Conservation (phyloP, 2,888 invertebrate genomes). For the Aricia artaxerxes region DNA sequence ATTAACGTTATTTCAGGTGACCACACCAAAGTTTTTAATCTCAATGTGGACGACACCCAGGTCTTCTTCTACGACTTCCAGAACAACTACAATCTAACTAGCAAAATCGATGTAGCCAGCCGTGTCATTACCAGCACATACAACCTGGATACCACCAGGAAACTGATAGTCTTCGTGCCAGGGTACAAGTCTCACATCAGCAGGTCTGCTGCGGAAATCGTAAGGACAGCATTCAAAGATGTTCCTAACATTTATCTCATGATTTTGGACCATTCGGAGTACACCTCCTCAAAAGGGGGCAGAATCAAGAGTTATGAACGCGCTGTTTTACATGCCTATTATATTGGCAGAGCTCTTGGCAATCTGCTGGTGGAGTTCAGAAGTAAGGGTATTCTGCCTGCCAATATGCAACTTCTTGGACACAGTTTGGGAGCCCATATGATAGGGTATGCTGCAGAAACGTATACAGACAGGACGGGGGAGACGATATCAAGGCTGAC, state of each 20-base stretch:
- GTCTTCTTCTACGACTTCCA: conserved; percentile 71
- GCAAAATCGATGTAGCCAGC: conserved; percentile 56
- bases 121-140: conserved; percentile 56
- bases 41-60: conserved; percentile 58
- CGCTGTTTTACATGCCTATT: conserved; percentile 60
- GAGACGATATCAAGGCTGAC: conserved; percentile 66
- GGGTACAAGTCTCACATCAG: conserved; percentile 70
- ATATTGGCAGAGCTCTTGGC: conserved; percentile 62
- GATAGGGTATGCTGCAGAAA: conserved; percentile 57
- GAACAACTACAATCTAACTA: conserved; percentile 62
- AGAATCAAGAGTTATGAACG: conserved; percentile 65
- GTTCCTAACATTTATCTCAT: conserved; percentile 63
- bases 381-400: conserved; percentile 57
- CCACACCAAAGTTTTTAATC: conserved; percentile 57
- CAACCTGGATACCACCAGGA: conserved; percentile 60
- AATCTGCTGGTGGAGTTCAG: conserved; percentile 57
- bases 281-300: conserved; percentile 62
- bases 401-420: conserved; percentile 65
- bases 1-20: conserved; percentile 58
- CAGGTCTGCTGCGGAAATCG: conserved; percentile 60
- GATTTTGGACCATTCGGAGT: conserved; percentile 68
- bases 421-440: conserved; percentile 72
- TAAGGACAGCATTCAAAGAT: conserved; percentile 62
- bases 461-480: conserved; percentile 55
- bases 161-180: conserved; percentile 68